Evolutionary conservation across 1,140 invertebrate genomes (phyloP).

Genomic region (Oryctes rhinoceros): DNA sequence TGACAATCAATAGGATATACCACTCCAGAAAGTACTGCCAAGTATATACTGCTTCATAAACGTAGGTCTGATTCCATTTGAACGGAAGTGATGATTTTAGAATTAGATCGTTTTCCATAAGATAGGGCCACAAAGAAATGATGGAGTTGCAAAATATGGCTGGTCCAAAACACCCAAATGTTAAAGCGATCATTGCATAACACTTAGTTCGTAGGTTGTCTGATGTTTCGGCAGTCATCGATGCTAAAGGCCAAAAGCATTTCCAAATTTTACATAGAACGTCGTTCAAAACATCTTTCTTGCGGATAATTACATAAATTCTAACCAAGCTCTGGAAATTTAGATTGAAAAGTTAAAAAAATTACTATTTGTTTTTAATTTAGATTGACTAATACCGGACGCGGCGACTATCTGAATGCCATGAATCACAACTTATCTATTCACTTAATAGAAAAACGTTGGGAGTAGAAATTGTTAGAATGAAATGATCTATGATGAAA

Average conservation of each 20-base stretch:
- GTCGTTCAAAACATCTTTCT: slow-evolving; percentile 21
- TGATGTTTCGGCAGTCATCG: neutral
- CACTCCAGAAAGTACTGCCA: slow-evolving; percentile 37
- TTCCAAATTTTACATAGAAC: slow-evolving; percentile 37
- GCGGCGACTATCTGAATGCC: no score
- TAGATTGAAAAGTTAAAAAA: neutral
- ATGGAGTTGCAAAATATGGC: slow-evolving; percentile 25
- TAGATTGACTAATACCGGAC: no score
- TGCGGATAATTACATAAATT: neutral
- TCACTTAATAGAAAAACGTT: no score
- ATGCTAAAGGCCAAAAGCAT: slow-evolving; percentile 12
- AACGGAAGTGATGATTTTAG: slow-evolving; percentile 25
- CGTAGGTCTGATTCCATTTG: slow-evolving; percentile 30
- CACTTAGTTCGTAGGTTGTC: neutral
- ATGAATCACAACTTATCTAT: no score
- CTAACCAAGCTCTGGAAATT: slow-evolving; percentile 16
- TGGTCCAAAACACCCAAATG: neutral
- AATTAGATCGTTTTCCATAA: neutral
- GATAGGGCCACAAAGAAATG: neutral
- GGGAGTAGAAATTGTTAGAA: no score
- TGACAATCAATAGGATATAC: slow-evolving; percentile 16
- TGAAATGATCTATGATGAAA: no score
- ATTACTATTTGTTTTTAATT: neutral
- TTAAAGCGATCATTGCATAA: neutral
- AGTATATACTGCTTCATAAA: slow-evolving; percentile 13